phyloP scores from a whole-genome alignment of 2,888 invertebrate genomes.

The Busseola fusca region DNA sequence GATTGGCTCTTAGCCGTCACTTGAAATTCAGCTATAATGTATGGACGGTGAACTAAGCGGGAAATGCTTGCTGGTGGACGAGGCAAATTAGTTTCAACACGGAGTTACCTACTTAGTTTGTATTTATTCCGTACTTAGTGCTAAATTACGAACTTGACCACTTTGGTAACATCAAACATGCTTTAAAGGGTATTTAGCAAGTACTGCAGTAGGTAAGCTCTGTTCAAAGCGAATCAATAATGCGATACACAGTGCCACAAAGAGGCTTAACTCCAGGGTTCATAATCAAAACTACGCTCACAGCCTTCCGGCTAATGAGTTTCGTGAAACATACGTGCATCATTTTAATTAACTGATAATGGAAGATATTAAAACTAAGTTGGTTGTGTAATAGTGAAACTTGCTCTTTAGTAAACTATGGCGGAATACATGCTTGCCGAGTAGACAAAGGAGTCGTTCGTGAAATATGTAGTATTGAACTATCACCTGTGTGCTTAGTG shows the following conservation, averaged over 20 bases:
- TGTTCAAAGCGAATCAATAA: constrained; percentile 4
- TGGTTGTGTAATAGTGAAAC: constrained; percentile 12
- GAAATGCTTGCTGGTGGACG: constrained; percentile 11
- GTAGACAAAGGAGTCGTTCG: constrained; percentile 16
- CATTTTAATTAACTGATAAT: not conserved
- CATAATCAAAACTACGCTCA: constrained; percentile 6
- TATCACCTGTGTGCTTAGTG: no score
- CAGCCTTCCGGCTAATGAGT: constrained; percentile 1
- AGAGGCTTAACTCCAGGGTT: not conserved
- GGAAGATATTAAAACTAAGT: not conserved
- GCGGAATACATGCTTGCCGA: constrained; percentile 8
- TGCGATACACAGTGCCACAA: not conserved
- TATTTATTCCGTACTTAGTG: not conserved
- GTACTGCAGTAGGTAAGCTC: not conserved
- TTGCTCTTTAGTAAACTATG: constrained; percentile 20
- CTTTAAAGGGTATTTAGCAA: no score
- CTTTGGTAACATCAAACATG: not conserved
- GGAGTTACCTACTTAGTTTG: not conserved
- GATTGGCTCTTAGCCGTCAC: constrained; percentile 26
- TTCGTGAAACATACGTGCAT: not conserved
- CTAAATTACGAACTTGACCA: not conserved
- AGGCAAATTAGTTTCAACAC: no score
- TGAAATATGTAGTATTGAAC: constrained; percentile 26
- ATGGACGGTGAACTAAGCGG: constrained; percentile 12
- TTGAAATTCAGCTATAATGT: constrained; percentile 20